Evolutionary conservation across 2,888 invertebrate species (phyloP).

Genomic region (Dendrolimus pini): DNA sequence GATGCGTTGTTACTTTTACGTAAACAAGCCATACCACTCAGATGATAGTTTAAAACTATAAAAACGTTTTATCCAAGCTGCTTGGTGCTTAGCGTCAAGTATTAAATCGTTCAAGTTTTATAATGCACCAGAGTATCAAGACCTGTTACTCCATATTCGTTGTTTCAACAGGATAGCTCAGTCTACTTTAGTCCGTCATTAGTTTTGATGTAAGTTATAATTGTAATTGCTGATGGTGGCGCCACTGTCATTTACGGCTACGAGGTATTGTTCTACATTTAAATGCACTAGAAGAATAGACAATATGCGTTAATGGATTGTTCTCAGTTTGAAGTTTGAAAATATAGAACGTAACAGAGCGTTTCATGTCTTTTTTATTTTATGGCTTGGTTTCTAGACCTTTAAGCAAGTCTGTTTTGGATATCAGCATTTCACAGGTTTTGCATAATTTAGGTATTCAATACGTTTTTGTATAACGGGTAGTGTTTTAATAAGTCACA

Average conservation of each 20-base stretch:
- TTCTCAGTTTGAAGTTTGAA: not conserved
- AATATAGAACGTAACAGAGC: slow-evolving; percentile 3
- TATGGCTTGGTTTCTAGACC: too few species aligned
- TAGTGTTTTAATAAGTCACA: too few species aligned
- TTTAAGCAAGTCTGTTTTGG: too few species aligned
- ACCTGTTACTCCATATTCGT: slow-evolving; percentile 9
- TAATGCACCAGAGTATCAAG: slow-evolving; percentile 18
- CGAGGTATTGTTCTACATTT: slow-evolving; percentile 34
- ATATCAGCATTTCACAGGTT: too few species aligned
- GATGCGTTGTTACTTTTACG: slow-evolving; percentile 15
- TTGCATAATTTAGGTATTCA: too few species aligned
- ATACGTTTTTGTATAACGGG: too few species aligned
- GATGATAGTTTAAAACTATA: slow-evolving; percentile 35
- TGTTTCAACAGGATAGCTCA: slow-evolving; percentile 14
- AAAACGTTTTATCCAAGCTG: slow-evolving; percentile 36
- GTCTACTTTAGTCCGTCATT: slow-evolving; percentile 10
- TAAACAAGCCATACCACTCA: slow-evolving; percentile 22
- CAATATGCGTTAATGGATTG: not conserved
- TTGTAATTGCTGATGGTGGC: slow-evolving; percentile 27
- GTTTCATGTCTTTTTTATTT: not conserved
- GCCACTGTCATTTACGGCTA: slow-evolving; percentile 24
- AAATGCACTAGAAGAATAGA: slow-evolving; percentile 17
- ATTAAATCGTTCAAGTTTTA: slow-evolving; percentile 28
- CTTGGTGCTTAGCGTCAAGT: slow-evolving; percentile 26
- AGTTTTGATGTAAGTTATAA: slow-evolving; percentile 24